Conservation (phyloP, 2,888 invertebrate genomes). For the Cremastinae sp. region DNA sequence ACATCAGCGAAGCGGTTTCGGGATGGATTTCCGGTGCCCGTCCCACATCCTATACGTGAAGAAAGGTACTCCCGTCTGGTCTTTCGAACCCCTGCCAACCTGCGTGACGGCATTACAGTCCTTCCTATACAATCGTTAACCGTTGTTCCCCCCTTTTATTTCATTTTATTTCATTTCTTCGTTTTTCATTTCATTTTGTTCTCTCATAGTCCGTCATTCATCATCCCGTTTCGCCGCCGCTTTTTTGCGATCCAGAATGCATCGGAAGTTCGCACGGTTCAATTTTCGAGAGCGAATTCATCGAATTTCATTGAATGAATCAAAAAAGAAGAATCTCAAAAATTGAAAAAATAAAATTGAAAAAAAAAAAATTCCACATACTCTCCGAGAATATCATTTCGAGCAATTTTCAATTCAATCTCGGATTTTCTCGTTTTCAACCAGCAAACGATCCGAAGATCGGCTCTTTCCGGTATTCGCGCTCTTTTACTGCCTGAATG, state of each 20-base stretch:
- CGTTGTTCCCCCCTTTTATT: conserved; percentile 55
- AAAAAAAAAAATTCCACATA: too few species aligned
- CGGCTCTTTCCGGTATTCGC: conserved; percentile 49
- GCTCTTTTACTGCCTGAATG: conserved; percentile 62
- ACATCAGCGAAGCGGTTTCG: conserved; percentile 63
- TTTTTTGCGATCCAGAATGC: conserved; percentile 9
- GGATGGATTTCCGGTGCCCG: conserved; percentile 74
- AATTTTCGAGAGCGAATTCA: background rate
- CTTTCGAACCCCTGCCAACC: conserved; percentile 70
- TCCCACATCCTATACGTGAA: conserved; percentile 73
- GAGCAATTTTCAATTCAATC: background rate
- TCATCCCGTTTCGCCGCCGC: conserved; percentile 4
- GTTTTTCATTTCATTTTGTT: conserved; percentile 28
- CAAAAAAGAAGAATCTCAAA: too few species aligned
- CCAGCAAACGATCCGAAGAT: conserved; percentile 34
- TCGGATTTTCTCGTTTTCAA: conserved; percentile 13
- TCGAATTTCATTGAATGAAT: conserved; percentile 1
- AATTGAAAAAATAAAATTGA: too few species aligned
- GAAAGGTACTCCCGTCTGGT: conserved; percentile 54
- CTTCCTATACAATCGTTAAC: conserved; percentile 60
- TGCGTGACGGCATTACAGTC: conserved; percentile 69
- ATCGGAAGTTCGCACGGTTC: conserved; percentile 39
- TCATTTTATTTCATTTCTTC: conserved; percentile 30
- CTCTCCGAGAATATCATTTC: background rate
- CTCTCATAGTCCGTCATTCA: conserved; percentile 26